phyloP scores from a whole-genome alignment of 2,797 vertebrate genomes.

The Molossus alvarezi region DNA sequence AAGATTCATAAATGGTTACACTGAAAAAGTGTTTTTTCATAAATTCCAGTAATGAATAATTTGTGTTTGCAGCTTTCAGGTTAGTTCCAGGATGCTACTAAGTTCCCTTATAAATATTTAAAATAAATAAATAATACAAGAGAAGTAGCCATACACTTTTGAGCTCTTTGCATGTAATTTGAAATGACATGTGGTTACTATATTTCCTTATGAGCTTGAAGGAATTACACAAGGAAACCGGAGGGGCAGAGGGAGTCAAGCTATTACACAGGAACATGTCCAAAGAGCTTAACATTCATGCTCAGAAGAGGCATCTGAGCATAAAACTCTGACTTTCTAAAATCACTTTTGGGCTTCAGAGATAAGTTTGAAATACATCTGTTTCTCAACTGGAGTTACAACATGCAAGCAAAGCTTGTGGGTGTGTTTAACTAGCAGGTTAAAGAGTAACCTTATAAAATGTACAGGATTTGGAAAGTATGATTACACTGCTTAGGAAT shows the following conservation, averaged over 20 bases:
- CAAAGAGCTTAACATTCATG: constrained; percentile 22
- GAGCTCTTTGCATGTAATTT: constrained; percentile 75
- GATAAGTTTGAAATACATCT: constrained; percentile 45
- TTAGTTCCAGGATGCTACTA: constrained; percentile 78
- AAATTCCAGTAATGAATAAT: constrained; percentile 84
- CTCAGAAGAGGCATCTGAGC: constrained; percentile 28
- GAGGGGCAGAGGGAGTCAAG: constrained; percentile 26
- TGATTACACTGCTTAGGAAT: not conserved
- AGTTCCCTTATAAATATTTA: constrained; percentile 88
- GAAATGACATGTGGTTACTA: constrained; percentile 78
- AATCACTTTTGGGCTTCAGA: constrained; percentile 28
- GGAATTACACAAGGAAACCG: constrained; percentile 64
- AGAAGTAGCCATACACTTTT: constrained; percentile 67
- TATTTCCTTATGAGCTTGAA: constrained; percentile 73
- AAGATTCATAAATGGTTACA: constrained; percentile 63
- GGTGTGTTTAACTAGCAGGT: not conserved
- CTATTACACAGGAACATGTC: constrained; percentile 14
- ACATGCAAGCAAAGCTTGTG: not conserved
- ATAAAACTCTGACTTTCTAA: constrained; percentile 51
- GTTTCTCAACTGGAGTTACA: constrained; percentile 53
- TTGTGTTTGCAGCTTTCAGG: constrained; percentile 79
- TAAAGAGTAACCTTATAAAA: constrained; percentile 24
- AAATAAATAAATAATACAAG: constrained; percentile 85
- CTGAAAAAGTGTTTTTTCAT: constrained; percentile 80
- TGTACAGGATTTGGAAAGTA: not conserved